Evolutionary conservation across 2,797 vertebrate genomes (phyloP), one percentile per base, ranked within the genome.

Genomic region (Rhynchotus rufescens): DNA sequence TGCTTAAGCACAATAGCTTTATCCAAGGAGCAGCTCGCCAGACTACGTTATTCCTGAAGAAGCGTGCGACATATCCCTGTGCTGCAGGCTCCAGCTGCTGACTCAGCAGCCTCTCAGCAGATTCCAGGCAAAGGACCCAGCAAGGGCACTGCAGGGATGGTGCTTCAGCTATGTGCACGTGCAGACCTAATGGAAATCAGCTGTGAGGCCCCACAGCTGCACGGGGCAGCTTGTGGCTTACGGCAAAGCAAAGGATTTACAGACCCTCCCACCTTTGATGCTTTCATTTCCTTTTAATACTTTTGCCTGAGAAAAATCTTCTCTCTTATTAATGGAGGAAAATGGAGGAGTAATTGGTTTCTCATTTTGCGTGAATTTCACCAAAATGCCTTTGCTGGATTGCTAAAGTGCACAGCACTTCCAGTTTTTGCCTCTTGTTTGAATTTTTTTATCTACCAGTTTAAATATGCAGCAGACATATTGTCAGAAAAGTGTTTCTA

Each of bases 121-220:
- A 76, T 84, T 94, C 86, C 69, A 72, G 77, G 88, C 96, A 89
- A 59, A 54, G 92, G 91, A 78, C 79, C 38, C 8, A 12, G 8
- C 81, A 68, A 88, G 47, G 80, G 62, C 52, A 81, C 89, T 78
- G 69, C 90, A 66, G 92, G 88, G 95, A 92, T 85, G 73, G 89
- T 71, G 38, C 9, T 79, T 94, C 80, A 76, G 92, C 88, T 88
- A 90, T 75, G 92, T 94, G 97, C 80, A 85, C 84, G 64, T 77
- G 80, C 56, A 82, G 94, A 86, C 56, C 60, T 93, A 95, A 95
- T 94, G 81, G 88, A 95, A 97, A 95, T 93, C 94, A 90, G 89
- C 81, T 12, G 7, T 73, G 86, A 90, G 85, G 78, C 52, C 54
- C 81, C 76, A 22, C 74, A 71, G 90, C 16, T 40, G 75, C 64